phyloP scores from a whole-genome alignment of 53 echinoderm and acorn worm genomes.

The Apostichopus leukothele region DNA sequence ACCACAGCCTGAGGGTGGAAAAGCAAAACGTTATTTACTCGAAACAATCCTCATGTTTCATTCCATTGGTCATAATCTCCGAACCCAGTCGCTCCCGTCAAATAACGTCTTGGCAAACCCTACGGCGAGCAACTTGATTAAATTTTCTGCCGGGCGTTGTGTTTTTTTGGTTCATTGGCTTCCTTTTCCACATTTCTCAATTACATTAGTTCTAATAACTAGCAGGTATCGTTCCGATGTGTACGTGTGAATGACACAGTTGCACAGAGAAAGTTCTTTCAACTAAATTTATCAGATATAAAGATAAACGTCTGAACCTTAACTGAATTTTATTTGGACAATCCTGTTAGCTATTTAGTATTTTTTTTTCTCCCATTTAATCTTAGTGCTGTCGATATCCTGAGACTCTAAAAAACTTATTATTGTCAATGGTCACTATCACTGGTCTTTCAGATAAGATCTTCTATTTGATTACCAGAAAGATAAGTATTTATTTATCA shows the following conservation, averaged over 20 bases:
- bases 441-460: no score
- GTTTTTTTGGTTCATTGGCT: constrained; percentile 41
- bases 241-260: constrained; percentile 37
- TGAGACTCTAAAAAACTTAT: no score
- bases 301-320: no score
- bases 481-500: no score
- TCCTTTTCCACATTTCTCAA: constrained; percentile 44
- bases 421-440: no score
- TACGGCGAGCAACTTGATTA: constrained; percentile 8
- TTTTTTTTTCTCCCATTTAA: no score
- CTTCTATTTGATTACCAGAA: no score
- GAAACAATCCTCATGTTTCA: constrained; percentile 39
- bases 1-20: constrained; percentile 16
- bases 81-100: constrained; percentile 37
- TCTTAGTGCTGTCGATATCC: no score
- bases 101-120: constrained; percentile 37
- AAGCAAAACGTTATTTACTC: constrained; percentile 41
- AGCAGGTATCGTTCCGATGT: constrained; percentile 16
- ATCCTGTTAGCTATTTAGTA: no score
- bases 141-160: constrained; percentile 43
- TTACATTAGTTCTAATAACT: constrained; percentile 45
- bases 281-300: background rate
- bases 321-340: no score
- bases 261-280: constrained; percentile 5
- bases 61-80: constrained; percentile 31